phyloP scores from a whole-genome alignment of 2,888 invertebrate species.

The Biston betularia region DNA sequence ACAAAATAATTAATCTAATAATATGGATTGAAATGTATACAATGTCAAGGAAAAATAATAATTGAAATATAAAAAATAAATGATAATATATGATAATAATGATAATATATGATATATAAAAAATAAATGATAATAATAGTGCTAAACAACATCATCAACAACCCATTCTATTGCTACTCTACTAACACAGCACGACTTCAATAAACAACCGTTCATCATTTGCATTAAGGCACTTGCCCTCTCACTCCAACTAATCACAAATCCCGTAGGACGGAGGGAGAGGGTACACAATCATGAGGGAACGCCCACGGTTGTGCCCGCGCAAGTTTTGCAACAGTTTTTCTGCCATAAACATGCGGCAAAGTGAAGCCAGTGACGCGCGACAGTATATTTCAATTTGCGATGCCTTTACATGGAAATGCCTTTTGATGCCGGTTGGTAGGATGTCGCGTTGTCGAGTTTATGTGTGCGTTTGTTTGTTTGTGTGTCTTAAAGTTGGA shows the following conservation, averaged over 20 bases:
- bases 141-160: slow-evolving; percentile 38
- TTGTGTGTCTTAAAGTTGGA: slow-evolving; percentile 26
- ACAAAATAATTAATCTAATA: no score
- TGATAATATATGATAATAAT: no score
- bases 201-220: slow-evolving; percentile 74
- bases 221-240: slow-evolving; percentile 55
- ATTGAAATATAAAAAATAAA: no score
- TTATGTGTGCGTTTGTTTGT: slow-evolving; percentile 29
- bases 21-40: no score
- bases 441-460: slow-evolving; percentile 7
- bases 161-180: slow-evolving; percentile 38
- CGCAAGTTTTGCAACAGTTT: slow-evolving; percentile 68
- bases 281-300: slow-evolving; percentile 62
- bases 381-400: slow-evolving; percentile 57
- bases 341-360: slow-evolving; percentile 66
- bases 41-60: no score
- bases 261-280: slow-evolving; percentile 50
- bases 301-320: slow-evolving; percentile 66
- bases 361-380: slow-evolving; percentile 57
- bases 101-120: no score
- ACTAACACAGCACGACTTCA: slow-evolving; percentile 45
- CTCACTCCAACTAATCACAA: slow-evolving; percentile 24
- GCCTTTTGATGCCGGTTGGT: slow-evolving; percentile 37
- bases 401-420: slow-evolving; percentile 45
- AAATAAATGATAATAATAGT: no score